Conservation (phyloP, 1,140 invertebrate species). For the Meloidogyne exigua region DNA sequence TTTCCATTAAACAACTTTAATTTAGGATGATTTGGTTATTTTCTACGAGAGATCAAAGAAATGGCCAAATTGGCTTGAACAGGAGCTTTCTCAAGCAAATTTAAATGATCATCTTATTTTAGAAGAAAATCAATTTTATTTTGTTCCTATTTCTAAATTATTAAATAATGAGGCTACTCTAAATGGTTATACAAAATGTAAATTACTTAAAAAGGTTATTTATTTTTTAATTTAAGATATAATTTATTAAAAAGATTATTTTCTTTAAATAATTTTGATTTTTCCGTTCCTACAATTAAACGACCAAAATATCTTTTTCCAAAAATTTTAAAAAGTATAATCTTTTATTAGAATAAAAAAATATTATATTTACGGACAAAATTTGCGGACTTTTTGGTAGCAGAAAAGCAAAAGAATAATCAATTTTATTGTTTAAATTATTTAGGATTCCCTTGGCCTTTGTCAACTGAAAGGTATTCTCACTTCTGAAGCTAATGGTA, state of each 20-base stretch:
- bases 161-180: not conserved
- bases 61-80: slow-evolving; percentile 5
- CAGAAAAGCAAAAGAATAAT: no score
- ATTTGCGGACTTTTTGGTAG: no score
- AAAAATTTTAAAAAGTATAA: no score
- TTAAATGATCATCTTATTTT: slow-evolving; percentile 11
- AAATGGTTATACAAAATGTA: slow-evolving; percentile 6
- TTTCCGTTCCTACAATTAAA: no score
- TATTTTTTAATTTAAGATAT: not conserved
- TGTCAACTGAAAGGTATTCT: not conserved
- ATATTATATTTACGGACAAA: no score
- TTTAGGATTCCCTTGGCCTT: not conserved
- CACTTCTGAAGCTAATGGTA: not conserved
- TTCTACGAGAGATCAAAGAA: slow-evolving; percentile 13
- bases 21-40: slow-evolving; percentile 4
- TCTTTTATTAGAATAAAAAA: no score
- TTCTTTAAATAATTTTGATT: no score
- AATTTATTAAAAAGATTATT: no score
- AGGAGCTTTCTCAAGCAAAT: slow-evolving; percentile 18
- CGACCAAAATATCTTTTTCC: no score
- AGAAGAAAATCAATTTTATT: slow-evolving; percentile 15
- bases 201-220: slow-evolving; percentile 4
- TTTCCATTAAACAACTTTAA: not conserved
- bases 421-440: no score
- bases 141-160: slow-evolving; percentile 6